Evolutionary conservation across 92 coral and sea anemone genomes (phyloP).

Genomic region (Paramuricea clavata): DNA sequence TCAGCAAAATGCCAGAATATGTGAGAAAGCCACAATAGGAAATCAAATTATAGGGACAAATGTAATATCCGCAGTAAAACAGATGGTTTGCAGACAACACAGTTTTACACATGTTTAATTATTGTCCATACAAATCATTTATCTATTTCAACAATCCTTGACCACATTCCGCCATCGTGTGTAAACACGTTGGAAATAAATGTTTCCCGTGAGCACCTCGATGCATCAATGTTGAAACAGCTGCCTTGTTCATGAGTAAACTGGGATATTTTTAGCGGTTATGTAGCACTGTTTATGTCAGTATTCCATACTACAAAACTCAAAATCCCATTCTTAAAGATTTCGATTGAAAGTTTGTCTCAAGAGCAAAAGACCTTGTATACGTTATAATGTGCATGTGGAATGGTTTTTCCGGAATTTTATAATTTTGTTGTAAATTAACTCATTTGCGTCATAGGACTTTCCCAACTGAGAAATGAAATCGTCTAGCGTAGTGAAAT

Average conservation of each 20-base stretch:
- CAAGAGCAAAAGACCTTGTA: no score
- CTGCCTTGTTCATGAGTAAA: background rate
- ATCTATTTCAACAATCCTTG: background rate
- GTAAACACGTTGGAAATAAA: background rate
- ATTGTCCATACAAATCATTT: slow-evolving; percentile 6
- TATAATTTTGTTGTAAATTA: no score
- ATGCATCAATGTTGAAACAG: background rate
- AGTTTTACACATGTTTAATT: background rate
- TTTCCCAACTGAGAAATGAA: no score
- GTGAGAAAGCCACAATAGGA: background rate
- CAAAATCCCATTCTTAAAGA: no score
- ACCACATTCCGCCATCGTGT: background rate
- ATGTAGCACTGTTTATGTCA: no score
- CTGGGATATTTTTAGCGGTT: no score
- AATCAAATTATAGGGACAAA: background rate
- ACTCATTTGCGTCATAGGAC: no score
- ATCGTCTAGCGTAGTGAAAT: background rate
- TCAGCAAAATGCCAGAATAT: background rate
- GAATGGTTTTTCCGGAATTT: no score
- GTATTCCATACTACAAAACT: no score
- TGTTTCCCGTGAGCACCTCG: background rate
- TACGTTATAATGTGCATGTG: no score
- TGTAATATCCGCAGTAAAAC: background rate
- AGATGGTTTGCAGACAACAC: slow-evolving; percentile 13
- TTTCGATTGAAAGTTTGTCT: no score